Evolutionary conservation across 2,113 vertebrate species (phyloP).

Genomic region (Isichthys henryi): DNA sequence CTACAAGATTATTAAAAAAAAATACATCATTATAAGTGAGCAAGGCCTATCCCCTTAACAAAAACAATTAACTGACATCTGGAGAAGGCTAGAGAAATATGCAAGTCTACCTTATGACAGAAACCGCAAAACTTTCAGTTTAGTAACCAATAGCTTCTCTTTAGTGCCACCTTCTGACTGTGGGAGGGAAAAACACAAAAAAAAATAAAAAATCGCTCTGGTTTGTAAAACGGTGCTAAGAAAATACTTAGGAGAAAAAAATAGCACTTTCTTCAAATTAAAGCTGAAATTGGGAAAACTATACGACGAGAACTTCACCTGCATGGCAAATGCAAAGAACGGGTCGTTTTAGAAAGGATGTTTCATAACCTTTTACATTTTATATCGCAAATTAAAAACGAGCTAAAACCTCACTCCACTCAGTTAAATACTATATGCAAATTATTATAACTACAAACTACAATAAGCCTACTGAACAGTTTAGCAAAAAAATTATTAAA

Average conservation of each 20-base stretch:
- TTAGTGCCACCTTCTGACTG: conserved; percentile 38
- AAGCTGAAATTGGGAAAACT: conserved; percentile 7
- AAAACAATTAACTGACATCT: conserved; percentile 6
- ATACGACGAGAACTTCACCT: neutral
- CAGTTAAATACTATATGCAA: conserved; percentile 9
- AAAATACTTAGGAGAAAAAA: neutral
- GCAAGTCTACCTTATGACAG: neutral
- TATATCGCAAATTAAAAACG: conserved; percentile 12
- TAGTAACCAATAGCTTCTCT: conserved; percentile 8
- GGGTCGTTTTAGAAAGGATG: neutral
- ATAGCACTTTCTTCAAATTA: neutral
- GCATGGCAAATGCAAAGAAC: conserved; percentile 14
- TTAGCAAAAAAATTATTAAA: neutral
- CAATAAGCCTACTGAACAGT: conserved; percentile 6
- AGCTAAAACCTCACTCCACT: conserved; percentile 15
- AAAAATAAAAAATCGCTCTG: conserved; percentile 16
- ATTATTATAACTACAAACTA: neutral
- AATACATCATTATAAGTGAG: neutral
- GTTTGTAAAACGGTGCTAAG: neutral
- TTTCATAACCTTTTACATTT: neutral
- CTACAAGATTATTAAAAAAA: neutral
- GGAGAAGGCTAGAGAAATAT: neutral
- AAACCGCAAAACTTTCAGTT: neutral
- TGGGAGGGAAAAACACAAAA: conserved; percentile 26
- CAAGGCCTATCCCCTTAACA: neutral